Evolutionary conservation across 2,888 invertebrate genomes (phyloP).

Genomic region (Chymomyza caudatula): DNA sequence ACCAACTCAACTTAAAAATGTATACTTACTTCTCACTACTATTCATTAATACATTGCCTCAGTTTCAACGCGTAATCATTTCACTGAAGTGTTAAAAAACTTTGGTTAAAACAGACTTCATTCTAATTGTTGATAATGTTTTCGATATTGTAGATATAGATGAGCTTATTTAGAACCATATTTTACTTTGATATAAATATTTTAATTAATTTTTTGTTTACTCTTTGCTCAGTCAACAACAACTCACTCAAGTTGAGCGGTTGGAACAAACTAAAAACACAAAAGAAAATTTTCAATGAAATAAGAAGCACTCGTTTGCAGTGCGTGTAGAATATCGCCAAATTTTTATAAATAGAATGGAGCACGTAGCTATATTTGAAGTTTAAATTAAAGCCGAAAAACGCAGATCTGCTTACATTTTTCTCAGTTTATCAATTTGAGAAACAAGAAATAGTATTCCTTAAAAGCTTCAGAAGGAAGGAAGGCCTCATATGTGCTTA

Average conservation of each 20-base stretch:
- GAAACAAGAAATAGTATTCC: neutral
- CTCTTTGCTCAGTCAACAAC: constrained; percentile 45
- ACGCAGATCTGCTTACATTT: neutral
- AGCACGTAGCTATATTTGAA: constrained; percentile 58
- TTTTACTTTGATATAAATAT: constrained; percentile 36
- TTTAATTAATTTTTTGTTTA: too few relatives aligned
- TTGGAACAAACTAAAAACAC: constrained; percentile 60
- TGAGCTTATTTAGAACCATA: constrained; percentile 37
- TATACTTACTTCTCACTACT: neutral
- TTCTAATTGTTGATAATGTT: neutral
- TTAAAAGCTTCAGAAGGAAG: neutral
- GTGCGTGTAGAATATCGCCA: constrained; percentile 53
- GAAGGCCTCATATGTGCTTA: neutral
- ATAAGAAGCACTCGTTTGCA: constrained; percentile 38
- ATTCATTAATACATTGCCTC: neutral
- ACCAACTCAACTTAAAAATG: neutral
- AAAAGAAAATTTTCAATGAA: constrained; percentile 54
- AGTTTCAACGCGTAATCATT: constrained; percentile 63
- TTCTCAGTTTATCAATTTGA: neutral
- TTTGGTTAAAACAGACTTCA: neutral
- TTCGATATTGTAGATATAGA: constrained; percentile 57
- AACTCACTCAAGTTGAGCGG: constrained; percentile 70
- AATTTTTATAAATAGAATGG: constrained; percentile 59
- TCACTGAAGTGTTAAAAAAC: neutral
- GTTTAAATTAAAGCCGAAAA: constrained; percentile 34